Base-by-base conservation (phyloP, 2,888 invertebrate species). In the Ochlodes sylvanus region DNA sequence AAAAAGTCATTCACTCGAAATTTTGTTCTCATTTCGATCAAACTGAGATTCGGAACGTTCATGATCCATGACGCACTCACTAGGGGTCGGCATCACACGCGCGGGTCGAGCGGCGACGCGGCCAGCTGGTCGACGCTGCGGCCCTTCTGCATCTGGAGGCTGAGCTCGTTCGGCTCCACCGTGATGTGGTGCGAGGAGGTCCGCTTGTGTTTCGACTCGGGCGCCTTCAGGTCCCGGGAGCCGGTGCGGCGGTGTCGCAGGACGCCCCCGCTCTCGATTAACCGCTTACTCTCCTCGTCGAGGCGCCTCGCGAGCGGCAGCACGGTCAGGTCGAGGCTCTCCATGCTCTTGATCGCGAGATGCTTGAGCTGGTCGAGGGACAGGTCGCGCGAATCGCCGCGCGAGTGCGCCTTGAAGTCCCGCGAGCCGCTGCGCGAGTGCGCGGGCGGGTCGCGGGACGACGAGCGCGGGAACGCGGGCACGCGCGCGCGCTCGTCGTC, bases 181-280 rank as follows among this genome's bases (percentile, higher is more conserved):
- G 93, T 89, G 72, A 93, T 78, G 83, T 93, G 93, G 75, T 94
- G 93, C 54, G 91, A 91, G 65, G 92, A 89, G 44, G 93, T 93
- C 52, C 94, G 90, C 83, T 91, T 90, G 84, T 93, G 93, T 47
- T 80, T 79, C 58, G 77, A 71, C 63, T 82, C 82, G n/a, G 85
- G 83, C 68, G 85, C 81, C 76, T 87, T 86, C 70, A 90, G 76
- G 78, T 95, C 95, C 76, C 91, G 92, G n/a, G 95, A 95, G 76
- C 94, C 94, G 50, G 95, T 95, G 76, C 95, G 92, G 5, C 95
- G 92, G 84, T 95, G 95, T 1, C 95, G 90, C 71, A 95, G 82
- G 70, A 85, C 92, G 68, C 88, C 89, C 63, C 83, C 83, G 42
- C 87, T 79, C 61, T 90, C 92, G 70, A 93, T 84, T 32, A 94